Evolutionary conservation across 2,888 invertebrate species (phyloP).

Genomic region (Pseudococcus longispinus): DNA sequence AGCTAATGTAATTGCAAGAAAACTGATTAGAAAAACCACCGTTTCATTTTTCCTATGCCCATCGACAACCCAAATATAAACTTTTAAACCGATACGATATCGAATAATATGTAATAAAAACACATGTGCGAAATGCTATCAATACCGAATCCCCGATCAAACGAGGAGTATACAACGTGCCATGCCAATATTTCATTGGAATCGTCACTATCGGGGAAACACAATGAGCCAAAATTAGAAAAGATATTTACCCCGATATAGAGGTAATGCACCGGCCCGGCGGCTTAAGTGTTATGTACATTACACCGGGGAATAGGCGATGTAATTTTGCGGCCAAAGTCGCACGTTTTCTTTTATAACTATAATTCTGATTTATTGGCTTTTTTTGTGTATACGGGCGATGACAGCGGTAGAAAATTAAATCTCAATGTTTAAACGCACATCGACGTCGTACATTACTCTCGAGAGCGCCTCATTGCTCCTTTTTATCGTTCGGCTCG

Average conservation of each 20-base stretch:
- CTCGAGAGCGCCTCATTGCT: conserved; percentile 19
- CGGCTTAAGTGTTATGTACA: conserved; percentile 26
- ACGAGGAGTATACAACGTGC: neutral
- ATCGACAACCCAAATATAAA: too few species aligned
- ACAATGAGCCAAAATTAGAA: neutral
- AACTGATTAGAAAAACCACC: too few species aligned
- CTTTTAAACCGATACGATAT: too few species aligned
- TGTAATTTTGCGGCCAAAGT: conserved; percentile 17
- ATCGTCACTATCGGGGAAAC: neutral
- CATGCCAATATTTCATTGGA: neutral
- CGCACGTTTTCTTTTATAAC: conserved; percentile 33
- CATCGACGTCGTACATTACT: conserved; percentile 8
- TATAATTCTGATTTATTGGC: conserved; percentile 31
- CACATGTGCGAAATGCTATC: too few species aligned
- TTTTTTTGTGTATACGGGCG: conserved; percentile 16
- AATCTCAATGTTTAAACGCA: conserved; percentile 29
- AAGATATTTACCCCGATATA: neutral
- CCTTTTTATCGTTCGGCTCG: neutral
- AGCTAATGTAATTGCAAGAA: too few species aligned
- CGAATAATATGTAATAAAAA: too few species aligned
- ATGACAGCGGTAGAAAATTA: conserved; percentile 38
- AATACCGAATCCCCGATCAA: neutral
- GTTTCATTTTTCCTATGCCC: too few species aligned
- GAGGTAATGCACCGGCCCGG: neutral
- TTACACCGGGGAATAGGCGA: conserved; percentile 6